phyloP scores from a whole-genome alignment of 1,140 invertebrate genomes.

The Leptopilina boulardi region DNA sequence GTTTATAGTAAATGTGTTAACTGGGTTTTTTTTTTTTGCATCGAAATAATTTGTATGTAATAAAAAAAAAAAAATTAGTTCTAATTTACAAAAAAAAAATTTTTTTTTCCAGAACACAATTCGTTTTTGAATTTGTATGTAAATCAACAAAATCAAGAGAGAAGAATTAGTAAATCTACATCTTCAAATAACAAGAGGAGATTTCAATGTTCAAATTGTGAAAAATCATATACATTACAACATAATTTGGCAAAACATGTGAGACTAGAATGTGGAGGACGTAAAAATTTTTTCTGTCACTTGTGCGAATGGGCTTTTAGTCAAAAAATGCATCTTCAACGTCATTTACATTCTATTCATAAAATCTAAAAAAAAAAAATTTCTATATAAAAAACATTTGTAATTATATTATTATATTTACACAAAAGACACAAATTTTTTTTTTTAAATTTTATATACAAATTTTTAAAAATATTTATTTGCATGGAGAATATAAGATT shows the following conservation, averaged over 20 bases:
- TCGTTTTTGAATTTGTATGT: neutral
- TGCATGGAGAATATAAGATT: neutral
- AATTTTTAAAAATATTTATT: neutral
- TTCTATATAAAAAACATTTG: neutral
- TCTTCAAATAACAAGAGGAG: neutral
- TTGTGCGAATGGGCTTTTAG: constrained; percentile 6
- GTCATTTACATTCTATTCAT: constrained; percentile 12
- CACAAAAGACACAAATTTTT: too few species aligned
- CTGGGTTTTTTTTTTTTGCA: too few species aligned
- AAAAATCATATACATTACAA: constrained; percentile 6
- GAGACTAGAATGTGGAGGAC: constrained; percentile 1
- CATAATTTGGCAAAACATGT: constrained; percentile 5
- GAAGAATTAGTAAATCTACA: neutral
- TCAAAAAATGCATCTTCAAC: constrained; percentile 33
- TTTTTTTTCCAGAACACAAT: neutral
- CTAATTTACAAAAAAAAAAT: neutral
- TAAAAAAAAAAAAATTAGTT: too few species aligned
- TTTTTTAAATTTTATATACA: too few species aligned
- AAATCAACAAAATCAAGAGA: neutral
- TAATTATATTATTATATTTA: neutral
- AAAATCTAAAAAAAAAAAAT: neutral
- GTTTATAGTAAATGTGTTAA: too few species aligned
- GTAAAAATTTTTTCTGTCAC: constrained; percentile 9
- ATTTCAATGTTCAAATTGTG: constrained; percentile 11
- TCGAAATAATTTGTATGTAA: too few species aligned